Evolutionary conservation across 1,140 invertebrate species (phyloP).

Genomic region (Papilio dardanus): DNA sequence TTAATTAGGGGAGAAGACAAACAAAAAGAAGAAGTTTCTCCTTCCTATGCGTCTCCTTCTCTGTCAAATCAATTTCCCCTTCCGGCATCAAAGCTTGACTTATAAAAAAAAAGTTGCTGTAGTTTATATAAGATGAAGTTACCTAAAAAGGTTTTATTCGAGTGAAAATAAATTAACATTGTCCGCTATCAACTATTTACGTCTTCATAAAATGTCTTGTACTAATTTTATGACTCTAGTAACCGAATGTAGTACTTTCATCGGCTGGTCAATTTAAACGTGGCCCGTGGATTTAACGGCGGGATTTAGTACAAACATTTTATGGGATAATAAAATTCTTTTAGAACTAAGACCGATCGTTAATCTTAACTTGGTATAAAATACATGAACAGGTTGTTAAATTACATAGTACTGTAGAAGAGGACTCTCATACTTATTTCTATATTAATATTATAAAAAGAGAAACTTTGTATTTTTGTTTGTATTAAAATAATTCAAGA

Average conservation of each 20-base stretch:
- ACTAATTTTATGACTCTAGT: conserved; percentile 32
- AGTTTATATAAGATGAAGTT: not conserved
- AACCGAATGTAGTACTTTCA: conserved; percentile 34
- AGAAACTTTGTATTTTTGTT: no score
- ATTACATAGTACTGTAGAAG: no score
- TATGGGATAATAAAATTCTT: conserved; percentile 71
- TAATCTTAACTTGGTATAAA: conserved; percentile 69
- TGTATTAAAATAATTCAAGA: no score
- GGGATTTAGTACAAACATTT: conserved; percentile 68
- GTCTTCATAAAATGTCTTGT: conserved; percentile 35
- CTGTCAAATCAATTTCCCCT: no score
- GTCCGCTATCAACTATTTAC: conserved; percentile 22
- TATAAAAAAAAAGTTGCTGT: no score
- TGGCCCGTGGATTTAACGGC: conserved; percentile 62
- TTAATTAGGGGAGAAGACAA: no score
- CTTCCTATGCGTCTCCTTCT: no score
- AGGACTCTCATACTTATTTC: no score
- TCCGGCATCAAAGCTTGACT: no score
- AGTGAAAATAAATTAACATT: not conserved
- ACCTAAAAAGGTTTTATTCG: not conserved
- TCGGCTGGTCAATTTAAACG: conserved; percentile 72
- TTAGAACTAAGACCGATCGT: conserved; percentile 64
- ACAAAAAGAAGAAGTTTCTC: no score
- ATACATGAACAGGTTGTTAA: conserved; percentile 36
- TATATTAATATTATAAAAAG: no score